Percentiles rank a stretch among this genome's conserved stretches.
Conservation (phyloP, 2,888 invertebrate genomes). For the Drosophila yooni region DNA sequence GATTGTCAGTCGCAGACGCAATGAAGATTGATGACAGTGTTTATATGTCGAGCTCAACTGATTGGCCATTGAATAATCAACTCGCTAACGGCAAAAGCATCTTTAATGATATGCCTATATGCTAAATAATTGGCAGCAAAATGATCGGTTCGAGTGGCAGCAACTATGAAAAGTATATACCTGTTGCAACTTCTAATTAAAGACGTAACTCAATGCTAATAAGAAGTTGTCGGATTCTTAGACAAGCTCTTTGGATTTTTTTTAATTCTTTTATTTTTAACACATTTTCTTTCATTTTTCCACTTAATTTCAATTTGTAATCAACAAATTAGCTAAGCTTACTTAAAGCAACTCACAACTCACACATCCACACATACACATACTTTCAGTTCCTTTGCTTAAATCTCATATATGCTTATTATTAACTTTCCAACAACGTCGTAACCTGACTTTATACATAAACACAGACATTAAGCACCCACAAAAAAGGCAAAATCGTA, state of each 20-base stretch:
- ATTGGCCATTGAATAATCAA: conserved; percentile 33
- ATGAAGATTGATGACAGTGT: conserved; percentile 45
- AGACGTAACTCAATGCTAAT: background rate
- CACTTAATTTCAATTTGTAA: background rate
- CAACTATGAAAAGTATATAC: background rate
- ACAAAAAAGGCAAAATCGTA: background rate
- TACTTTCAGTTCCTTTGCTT: background rate
- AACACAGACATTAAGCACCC: background rate
- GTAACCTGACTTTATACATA: conserved; percentile 11
- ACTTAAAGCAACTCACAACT: background rate
- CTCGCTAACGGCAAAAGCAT: conserved; percentile 1
- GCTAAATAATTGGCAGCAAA: background rate
- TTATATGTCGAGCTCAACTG: conserved; percentile 7
- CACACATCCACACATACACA: too few species aligned
- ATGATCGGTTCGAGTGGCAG: background rate
- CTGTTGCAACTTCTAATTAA: background rate
- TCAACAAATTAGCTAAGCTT: background rate
- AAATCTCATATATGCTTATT: conserved; percentile 3
- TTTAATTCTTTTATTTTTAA: too few species aligned
- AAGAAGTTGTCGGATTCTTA: background rate
- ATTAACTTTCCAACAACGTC: conserved; percentile 15
- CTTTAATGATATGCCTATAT: background rate
- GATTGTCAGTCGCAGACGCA: conserved; percentile 11
- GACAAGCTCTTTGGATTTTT: too few species aligned
- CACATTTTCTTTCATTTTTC: background rate